phyloP scores from a whole-genome alignment of 1,140 invertebrate genomes.

The Diachasmimorpha longicaudata region DNA sequence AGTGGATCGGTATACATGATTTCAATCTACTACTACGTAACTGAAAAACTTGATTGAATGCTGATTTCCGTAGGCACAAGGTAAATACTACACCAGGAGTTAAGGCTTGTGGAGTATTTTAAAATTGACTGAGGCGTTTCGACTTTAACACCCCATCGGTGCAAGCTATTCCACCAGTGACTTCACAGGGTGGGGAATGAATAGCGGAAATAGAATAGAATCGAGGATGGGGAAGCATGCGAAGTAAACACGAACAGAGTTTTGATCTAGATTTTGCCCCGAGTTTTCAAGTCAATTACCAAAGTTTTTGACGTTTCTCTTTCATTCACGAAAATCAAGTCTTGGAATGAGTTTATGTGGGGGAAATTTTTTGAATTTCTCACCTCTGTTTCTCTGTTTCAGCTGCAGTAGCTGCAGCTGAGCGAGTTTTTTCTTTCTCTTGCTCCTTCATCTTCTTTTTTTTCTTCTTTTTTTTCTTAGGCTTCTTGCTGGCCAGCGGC shows the following conservation, averaged over 20 bases:
- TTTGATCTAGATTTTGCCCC: constrained; percentile 18
- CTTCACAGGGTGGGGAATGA: constrained; percentile 29
- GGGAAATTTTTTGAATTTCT: constrained; percentile 8
- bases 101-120: neutral
- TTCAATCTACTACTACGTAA: neutral
- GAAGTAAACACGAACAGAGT: constrained; percentile 6
- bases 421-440: constrained; percentile 34
- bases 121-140: constrained; percentile 18
- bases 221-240: constrained; percentile 25
- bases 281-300: constrained; percentile 13
- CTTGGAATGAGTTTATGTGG: neutral
- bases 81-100: neutral
- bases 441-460: constrained; percentile 29
- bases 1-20: constrained; percentile 36
- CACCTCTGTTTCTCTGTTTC: constrained; percentile 34
- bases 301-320: neutral
- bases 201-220: constrained; percentile 28
- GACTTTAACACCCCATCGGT: constrained; percentile 25
- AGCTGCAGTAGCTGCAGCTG: constrained; percentile 21
- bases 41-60: neutral
- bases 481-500: neutral
- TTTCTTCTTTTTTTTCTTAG: constrained; percentile 19
- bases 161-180: constrained; percentile 12
- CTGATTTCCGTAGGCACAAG: neutral
- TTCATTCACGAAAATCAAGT: neutral